These are phyloP conservation scores for Astyanax mexicanus DNA, from an alignment of 2,797 vertebrate genomes.

Conservation along the genomic window DNA sequence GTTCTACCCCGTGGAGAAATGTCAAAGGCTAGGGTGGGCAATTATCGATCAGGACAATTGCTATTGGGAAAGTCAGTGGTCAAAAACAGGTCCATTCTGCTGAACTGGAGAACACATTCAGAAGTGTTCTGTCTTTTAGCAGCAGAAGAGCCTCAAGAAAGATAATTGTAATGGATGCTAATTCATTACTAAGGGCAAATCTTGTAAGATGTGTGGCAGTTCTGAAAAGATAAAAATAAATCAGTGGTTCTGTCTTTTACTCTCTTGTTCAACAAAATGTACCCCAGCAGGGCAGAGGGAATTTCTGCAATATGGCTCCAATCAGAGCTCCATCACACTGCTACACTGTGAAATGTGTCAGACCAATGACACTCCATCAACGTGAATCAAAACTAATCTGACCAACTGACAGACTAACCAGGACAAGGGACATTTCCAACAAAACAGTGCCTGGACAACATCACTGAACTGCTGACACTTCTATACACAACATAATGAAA, in stretches of 20 bases:
- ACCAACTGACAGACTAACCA: neutral
- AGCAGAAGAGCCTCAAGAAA: too few species aligned
- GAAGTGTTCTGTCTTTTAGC: too few species aligned
- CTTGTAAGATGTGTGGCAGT: too few species aligned
- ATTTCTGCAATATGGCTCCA: neutral
- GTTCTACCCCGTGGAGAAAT: neutral
- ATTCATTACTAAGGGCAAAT: too few species aligned
- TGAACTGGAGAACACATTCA: neutral
- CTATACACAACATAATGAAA: neutral
- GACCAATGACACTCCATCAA: neutral
- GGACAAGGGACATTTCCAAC: too few species aligned
- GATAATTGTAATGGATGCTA: too few species aligned
- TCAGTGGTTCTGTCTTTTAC: constrained; percentile 4
- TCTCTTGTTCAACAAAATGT: neutral
- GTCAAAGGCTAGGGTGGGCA: neutral
- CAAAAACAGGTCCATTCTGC: neutral
- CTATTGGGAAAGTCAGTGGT: neutral
- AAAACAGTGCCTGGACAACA: neutral
- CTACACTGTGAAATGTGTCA: neutral
- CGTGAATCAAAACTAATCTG: neutral
- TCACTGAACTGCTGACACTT: neutral
- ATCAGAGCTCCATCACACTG: neutral
- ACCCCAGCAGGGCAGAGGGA: neutral
- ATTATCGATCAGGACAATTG: constrained; percentile 13
- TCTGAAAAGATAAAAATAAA: constrained; percentile 4